phyloP scores from a whole-genome alignment of 2,113 vertebrate genomes.

The Brachyistius frenatus region DNA sequence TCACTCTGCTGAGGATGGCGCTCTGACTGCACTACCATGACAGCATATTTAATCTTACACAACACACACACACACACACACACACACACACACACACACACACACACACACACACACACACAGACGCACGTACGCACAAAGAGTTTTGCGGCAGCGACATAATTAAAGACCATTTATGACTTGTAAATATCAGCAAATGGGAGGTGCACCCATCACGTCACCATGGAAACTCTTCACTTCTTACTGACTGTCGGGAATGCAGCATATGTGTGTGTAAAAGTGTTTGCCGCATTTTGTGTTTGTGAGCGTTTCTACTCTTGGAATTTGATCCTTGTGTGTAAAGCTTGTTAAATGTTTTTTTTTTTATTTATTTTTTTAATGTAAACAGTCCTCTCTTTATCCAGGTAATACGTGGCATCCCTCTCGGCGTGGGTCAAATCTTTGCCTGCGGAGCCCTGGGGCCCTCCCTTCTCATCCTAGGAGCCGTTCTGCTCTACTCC shows the following conservation, averaged over 20 bases:
- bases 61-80: background rate
- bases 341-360: too few relatives aligned
- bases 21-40: conserved; percentile 21
- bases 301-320: background rate
- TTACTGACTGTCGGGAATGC: conserved; percentile 27
- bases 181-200: conserved; percentile 50
- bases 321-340: background rate
- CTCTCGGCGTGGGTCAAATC: conserved; percentile 84
- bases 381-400: background rate
- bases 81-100: background rate
- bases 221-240: conserved; percentile 69
- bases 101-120: background rate
- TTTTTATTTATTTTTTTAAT: too few relatives aligned
- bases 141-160: conserved; percentile 1
- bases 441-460: conserved; percentile 76
- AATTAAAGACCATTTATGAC: conserved; percentile 59
- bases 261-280: background rate
- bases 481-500: conserved; percentile 80
- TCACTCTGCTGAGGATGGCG: conserved; percentile 41
- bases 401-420: conserved; percentile 79
- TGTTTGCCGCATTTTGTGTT: background rate
- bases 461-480: conserved; percentile 80
- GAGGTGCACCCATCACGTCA: conserved; percentile 55
- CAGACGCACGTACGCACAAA: background rate
- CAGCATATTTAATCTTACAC: conserved; percentile 13